Evolutionary conservation across 2,797 vertebrate genomes (phyloP), one percentile per base, ranked within the genome.

Genomic region (Petrocephalus sullivani): DNA sequence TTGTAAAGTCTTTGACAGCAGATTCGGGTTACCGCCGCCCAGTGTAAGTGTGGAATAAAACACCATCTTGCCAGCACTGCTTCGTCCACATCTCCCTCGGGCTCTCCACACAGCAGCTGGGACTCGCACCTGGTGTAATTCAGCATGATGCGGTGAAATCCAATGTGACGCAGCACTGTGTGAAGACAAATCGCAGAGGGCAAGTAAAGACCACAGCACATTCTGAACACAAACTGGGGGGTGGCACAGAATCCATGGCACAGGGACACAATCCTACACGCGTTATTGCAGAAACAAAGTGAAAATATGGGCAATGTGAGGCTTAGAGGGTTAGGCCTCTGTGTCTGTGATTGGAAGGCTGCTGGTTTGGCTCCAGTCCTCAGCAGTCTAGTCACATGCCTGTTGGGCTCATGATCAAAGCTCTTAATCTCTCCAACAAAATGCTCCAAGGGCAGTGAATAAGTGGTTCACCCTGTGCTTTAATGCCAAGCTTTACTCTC

Each of bases 1-100:
- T 75, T 83, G 49, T 58, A 86, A 85, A 88, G 84, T 56, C 60
- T 49, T 88, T 61, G 61, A 67, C 21, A 75, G 88, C 10, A 33
- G 88, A 37, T 57, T 88, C 41, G 41, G 87, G 75, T 64, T 33
- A 61, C 87, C 56, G 4, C 19, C 19, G 19, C 16, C 5, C 56
- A 46, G 37, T 53, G 33, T 87, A 57, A 81, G 56, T 82, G 54
- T 53, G 75, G 10, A 82, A 58, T 82, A 4, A 58, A 88, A 88
- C 53, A 75, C 87, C 51, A n/a, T 37, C 56, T n/a, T 53, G 37
- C 3, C 5, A n/a, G n/a, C 37, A 6, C 37, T 4, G 41, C 14
- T 37, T 37, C 53, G 37, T 58, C 28, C 53, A 51, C 71, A 2
- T 14, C 41, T 78, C 33, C 67, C 33, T 33, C 23, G 8, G 10